phyloP scores from a whole-genome alignment of 2,888 invertebrate species.

The Xestia c-nigrum region DNA sequence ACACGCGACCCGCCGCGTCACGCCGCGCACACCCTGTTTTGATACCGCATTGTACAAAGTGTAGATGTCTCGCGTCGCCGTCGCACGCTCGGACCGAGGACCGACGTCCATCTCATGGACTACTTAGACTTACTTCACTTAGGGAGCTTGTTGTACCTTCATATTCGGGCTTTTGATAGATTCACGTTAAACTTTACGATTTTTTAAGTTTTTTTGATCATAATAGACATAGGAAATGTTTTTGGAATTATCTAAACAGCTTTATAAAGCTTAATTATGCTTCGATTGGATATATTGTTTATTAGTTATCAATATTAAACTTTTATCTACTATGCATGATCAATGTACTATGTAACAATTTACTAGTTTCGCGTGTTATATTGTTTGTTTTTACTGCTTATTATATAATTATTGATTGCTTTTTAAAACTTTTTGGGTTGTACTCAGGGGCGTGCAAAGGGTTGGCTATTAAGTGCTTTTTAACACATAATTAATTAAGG shows the following conservation, averaged over 20 bases:
- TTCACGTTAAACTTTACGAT: slow-evolving; percentile 69
- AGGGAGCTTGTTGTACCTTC: slow-evolving; percentile 77
- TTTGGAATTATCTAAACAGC: slow-evolving; percentile 69
- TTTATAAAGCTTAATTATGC: slow-evolving; percentile 68
- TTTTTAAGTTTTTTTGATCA: slow-evolving; percentile 69
- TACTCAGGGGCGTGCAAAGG: slow-evolving; percentile 73
- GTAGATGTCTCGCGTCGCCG: slow-evolving; percentile 79
- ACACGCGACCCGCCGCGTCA: slow-evolving; percentile 56
- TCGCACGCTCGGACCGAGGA: slow-evolving; percentile 57
- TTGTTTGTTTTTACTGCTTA: slow-evolving; percentile 64
- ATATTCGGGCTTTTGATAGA: slow-evolving; percentile 79
- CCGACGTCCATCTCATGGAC: slow-evolving; percentile 78
- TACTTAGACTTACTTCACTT: slow-evolving; percentile 80
- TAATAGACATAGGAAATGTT: slow-evolving; percentile 71
- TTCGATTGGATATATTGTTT: slow-evolving; percentile 65
- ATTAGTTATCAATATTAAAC: slow-evolving; percentile 64
- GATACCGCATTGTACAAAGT: slow-evolving; percentile 83
- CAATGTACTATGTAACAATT: slow-evolving; percentile 65
- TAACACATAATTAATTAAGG: slow-evolving; percentile 82
- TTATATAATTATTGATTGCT: slow-evolving; percentile 66
- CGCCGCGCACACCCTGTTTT: slow-evolving; percentile 70
- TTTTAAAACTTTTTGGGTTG: slow-evolving; percentile 66
- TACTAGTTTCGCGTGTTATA: slow-evolving; percentile 64
- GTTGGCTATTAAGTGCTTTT: slow-evolving; percentile 86
- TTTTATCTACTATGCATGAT: slow-evolving; percentile 70